Percentiles rank a stretch among this genome's conserved stretches.
Evolutionary conservation across 2,113 vertebrate species (phyloP).

Genomic region (Bagarius yarrelli): DNA sequence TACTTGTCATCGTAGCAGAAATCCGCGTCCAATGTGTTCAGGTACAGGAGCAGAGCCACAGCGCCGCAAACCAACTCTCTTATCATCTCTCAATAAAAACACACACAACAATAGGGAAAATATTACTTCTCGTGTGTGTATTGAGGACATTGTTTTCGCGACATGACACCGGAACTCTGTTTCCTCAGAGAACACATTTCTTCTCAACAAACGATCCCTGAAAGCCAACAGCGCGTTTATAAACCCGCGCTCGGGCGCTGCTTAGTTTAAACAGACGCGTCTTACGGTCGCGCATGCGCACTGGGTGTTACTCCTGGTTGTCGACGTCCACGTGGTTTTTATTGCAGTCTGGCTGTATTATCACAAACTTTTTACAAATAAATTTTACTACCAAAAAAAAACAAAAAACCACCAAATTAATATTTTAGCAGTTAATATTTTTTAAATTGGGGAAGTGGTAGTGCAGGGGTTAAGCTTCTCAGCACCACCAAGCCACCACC

Average conservation of each 20-base stretch:
- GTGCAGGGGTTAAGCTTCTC: too few species aligned
- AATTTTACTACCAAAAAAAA: too few species aligned
- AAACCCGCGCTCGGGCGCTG: not conserved
- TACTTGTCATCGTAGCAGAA: conserved; percentile 99
- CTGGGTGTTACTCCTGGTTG: not conserved
- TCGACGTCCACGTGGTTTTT: not conserved
- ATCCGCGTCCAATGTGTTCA: conserved; percentile 89
- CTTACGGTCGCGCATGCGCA: conserved; percentile 41
- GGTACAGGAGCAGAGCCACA: conserved; percentile 87
- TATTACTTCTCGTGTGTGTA: conserved; percentile 48
- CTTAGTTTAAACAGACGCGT: not conserved
- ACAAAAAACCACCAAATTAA: too few species aligned
- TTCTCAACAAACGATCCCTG: not conserved
- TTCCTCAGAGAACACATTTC: conserved; percentile 10
- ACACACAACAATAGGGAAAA: conserved; percentile 38
- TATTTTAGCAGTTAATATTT: too few species aligned
- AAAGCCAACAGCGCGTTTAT: not conserved
- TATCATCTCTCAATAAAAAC: conserved; percentile 80
- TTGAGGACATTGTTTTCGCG: conserved; percentile 54
- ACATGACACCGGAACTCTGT: conserved; percentile 41
- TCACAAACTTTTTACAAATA: not conserved
- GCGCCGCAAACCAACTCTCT: conserved; percentile 89
- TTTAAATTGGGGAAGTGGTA: too few species aligned
- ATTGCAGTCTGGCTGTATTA: not conserved
- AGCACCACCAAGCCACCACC: too few species aligned